These are phyloP conservation scores for Melanocharis versteri DNA, from an alignment of 2,113 vertebrate genomes.

Conservation along the genomic window DNA sequence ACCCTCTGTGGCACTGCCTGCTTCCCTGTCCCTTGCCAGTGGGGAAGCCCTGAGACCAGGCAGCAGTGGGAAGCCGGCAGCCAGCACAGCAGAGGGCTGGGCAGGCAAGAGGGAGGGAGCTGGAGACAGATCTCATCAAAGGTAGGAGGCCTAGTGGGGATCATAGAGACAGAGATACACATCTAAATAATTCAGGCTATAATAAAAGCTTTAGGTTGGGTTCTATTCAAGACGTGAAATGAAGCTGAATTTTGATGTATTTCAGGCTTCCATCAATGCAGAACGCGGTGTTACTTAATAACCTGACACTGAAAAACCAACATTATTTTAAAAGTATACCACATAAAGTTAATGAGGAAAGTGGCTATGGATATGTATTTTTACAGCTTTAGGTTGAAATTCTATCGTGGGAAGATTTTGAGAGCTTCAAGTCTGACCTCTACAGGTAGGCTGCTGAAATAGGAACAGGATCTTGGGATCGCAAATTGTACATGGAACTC, in stretches of 20 bases:
- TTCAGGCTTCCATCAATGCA: neutral
- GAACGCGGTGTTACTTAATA: neutral
- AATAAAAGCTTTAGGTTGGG: constrained; percentile 11
- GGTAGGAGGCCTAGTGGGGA: constrained; percentile 4
- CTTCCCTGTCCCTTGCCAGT: neutral
- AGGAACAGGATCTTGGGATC: neutral
- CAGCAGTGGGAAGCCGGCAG: neutral
- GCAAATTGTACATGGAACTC: neutral
- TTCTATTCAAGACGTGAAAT: neutral
- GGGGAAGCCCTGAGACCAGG: neutral
- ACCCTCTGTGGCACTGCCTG: neutral
- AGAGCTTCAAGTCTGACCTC: constrained; percentile 82
- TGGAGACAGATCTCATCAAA: constrained; percentile 5
- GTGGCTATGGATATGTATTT: neutral
- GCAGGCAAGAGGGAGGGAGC: neutral
- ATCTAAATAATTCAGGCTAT: constrained; percentile 31
- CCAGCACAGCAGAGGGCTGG: neutral
- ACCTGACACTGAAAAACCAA: neutral
- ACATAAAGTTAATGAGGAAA: constrained; percentile 3
- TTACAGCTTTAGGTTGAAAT: neutral
- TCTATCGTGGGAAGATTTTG: neutral
- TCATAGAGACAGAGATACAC: neutral
- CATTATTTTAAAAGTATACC: neutral
- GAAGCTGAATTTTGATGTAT: neutral
- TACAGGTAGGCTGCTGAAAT: constrained; percentile 70